Evolutionary conservation across 2,113 vertebrate genomes (phyloP).

Genomic region (Ictidomys tridecemlineatus): DNA sequence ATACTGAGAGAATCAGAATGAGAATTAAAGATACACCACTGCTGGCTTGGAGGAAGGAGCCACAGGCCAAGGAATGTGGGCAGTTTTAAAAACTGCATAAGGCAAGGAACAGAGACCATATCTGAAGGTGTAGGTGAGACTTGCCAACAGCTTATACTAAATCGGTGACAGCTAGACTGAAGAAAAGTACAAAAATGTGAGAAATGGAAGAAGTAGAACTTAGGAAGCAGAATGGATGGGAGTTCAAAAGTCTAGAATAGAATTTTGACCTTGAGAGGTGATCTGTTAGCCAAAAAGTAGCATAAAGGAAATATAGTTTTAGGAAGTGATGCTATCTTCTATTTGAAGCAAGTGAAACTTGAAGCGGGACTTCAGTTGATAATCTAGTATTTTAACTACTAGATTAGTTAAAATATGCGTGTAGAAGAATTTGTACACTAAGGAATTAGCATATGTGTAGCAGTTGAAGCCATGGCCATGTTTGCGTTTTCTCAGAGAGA

Average conservation of each 20-base stretch:
- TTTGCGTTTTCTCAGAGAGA: no score
- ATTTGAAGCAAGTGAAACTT: no score
- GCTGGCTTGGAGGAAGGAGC: background rate
- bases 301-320: no score
- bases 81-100: background rate
- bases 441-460: no score
- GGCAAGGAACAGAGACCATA: background rate
- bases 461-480: no score
- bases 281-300: no score
- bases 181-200: background rate
- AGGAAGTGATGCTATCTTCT: no score
- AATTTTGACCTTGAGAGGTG: background rate
- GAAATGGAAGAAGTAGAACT: background rate
- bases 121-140: background rate
- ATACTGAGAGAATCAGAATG: background rate
- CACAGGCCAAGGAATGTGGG: background rate
- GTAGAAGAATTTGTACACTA: no score
- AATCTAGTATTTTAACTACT: no score
- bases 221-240: background rate
- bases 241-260: background rate
- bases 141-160: background rate
- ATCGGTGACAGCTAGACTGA: background rate
- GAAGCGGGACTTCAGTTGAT: no score
- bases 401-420: no score
- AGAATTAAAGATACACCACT: background rate